These are phyloP conservation scores for Trochalopteron elliotii DNA, from an alignment of 2,113 vertebrate genomes.

Conservation along the genomic window DNA sequence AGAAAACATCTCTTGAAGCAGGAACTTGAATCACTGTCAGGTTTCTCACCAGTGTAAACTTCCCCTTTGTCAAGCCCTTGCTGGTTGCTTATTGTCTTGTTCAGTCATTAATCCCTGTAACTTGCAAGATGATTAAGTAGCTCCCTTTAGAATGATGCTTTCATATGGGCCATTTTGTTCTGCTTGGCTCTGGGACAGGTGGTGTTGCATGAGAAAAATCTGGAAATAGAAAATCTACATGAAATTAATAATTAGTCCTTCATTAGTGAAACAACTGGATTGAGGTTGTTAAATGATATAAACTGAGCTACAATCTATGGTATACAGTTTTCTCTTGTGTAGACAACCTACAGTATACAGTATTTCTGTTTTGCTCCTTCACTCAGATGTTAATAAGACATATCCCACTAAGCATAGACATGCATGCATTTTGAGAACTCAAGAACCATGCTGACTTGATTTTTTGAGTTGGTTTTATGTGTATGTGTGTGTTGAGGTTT, in stretches of 20 bases:
- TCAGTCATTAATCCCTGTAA: neutral
- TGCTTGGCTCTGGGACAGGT: neutral
- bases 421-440: neutral
- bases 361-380: neutral
- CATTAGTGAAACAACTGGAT: neutral
- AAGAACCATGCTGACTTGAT: neutral
- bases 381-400: neutral
- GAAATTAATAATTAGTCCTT: neutral
- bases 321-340: neutral
- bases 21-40: neutral
- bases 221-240: neutral
- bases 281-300: neutral
- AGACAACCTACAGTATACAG: neutral
- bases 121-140: neutral
- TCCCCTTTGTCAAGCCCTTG: neutral
- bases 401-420: neutral
- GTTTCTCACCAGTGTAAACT: neutral
- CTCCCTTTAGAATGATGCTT: neutral
- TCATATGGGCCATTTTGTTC: neutral
- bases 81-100: neutral
- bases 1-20: neutral
- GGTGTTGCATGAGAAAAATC: neutral
- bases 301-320: neutral
- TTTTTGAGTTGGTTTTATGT: rapidly evolving
- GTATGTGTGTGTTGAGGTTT: neutral